Evolutionary conservation across 2,113 vertebrate species (phyloP).

Genomic region (Rattus rattus): DNA sequence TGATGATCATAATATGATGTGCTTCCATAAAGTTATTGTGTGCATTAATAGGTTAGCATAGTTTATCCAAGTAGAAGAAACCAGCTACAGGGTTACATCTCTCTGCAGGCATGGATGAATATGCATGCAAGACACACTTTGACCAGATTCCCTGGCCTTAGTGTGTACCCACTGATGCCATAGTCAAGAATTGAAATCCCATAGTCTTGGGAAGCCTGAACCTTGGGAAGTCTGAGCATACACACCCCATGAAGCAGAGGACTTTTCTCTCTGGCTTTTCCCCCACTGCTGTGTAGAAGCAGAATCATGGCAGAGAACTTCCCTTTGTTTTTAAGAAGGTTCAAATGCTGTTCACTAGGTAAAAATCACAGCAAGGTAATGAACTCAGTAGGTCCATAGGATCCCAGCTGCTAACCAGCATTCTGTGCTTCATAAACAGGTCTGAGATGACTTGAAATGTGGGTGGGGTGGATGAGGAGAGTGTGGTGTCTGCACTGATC

Average conservation of each 20-base stretch:
- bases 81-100: rapidly evolving
- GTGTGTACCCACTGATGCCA: neutral
- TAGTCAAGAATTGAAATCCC: neutral
- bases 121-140: neutral
- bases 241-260: neutral
- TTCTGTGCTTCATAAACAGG: neutral
- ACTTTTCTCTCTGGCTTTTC: neutral
- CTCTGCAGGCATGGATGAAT: neutral
- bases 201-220: no score
- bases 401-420: neutral
- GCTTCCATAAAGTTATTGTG: neutral
- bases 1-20: neutral
- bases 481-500: neutral
- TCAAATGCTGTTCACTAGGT: constrained; percentile 24
- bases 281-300: neutral
- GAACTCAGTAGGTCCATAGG: neutral
- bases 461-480: neutral
- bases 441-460: neutral
- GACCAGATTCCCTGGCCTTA: neutral
- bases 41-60: neutral
- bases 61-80: neutral
- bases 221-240: neutral
- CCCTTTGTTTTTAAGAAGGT: constrained; percentile 5
- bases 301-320: neutral
- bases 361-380: constrained; percentile 31